Percentiles rank a stretch among this genome's conserved stretches.
phyloP scores from a whole-genome alignment of 2,888 invertebrate species.

The Zele albiditarsus region DNA sequence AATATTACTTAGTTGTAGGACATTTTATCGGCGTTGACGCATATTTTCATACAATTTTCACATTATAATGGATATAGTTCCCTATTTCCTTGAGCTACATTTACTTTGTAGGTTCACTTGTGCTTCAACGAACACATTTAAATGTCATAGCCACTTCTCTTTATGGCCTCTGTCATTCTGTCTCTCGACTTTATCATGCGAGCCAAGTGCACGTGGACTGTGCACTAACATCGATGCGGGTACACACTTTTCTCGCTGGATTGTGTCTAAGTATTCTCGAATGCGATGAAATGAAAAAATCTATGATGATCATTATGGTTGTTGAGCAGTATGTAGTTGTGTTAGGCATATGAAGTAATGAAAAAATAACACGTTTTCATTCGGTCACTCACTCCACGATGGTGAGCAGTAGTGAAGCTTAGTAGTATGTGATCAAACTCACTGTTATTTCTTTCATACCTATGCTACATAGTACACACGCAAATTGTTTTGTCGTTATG shows the following conservation, averaged over 20 bases:
- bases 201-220: neutral
- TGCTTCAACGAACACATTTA: neutral
- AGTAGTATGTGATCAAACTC: constrained; percentile 33
- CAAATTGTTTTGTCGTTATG: neutral
- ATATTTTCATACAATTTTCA: neutral
- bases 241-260: constrained; percentile 7
- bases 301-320: neutral
- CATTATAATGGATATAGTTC: neutral
- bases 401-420: constrained; percentile 29
- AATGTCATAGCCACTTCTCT: constrained; percentile 33
- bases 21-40: too few relatives aligned
- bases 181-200: constrained; percentile 1
- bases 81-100: constrained; percentile 47
- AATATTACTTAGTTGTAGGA: too few relatives aligned
- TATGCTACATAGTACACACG: neutral
- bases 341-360: neutral
- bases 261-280: neutral
- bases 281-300: constrained; percentile 36
- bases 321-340: constrained; percentile 6
- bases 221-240: neutral
- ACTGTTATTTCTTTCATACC: neutral
- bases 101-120: constrained; percentile 35
- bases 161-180: constrained; percentile 15
- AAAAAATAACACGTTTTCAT: neutral
- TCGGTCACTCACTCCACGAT: neutral